A percentile compares a stretch with the other conserved stretches of the same genome.
These are phyloP conservation scores for Anthrax anthrax DNA, from an alignment of 2,888 invertebrate species.

Conservation along the genomic window DNA sequence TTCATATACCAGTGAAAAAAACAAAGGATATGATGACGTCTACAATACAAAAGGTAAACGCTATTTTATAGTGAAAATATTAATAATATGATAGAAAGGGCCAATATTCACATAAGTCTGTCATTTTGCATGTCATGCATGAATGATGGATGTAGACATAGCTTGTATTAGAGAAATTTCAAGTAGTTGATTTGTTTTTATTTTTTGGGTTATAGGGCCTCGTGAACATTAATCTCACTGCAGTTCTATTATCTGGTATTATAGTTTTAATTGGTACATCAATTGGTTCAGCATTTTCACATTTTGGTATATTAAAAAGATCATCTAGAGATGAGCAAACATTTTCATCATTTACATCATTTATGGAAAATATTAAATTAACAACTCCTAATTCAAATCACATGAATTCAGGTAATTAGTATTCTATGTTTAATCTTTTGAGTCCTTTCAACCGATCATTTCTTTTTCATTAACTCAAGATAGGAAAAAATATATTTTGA, in stretches of 20 bases:
- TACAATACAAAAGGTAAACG: not conserved
- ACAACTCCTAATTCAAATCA: not conserved
- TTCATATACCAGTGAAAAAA: slow-evolving; percentile 37
- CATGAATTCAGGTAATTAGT: not conserved
- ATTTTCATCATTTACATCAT: not conserved
- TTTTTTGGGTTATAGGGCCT: slow-evolving; percentile 13
- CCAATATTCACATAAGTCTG: too few relatives aligned
- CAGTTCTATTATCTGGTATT: slow-evolving; percentile 36
- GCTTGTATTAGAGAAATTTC: too few relatives aligned
- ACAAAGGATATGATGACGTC: slow-evolving; percentile 16
- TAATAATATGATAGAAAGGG: too few relatives aligned
- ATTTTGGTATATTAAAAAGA: not conserved
- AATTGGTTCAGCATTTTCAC: slow-evolving; percentile 14
- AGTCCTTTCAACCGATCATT: too few relatives aligned
- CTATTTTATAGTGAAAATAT: not conserved
- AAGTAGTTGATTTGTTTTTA: not conserved
- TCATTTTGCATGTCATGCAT: too few relatives aligned
- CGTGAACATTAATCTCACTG: slow-evolving; percentile 38
- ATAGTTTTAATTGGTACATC: slow-evolving; percentile 34
- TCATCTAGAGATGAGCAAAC: not conserved
- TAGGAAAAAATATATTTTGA: too few relatives aligned
- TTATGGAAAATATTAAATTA: not conserved
- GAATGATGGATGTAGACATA: slow-evolving; percentile 14
- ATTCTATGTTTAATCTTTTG: too few relatives aligned
- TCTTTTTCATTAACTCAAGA: too few relatives aligned